Evolutionary conservation across 1,140 invertebrate genomes (phyloP).

Genomic region (Dryas iulia): DNA sequence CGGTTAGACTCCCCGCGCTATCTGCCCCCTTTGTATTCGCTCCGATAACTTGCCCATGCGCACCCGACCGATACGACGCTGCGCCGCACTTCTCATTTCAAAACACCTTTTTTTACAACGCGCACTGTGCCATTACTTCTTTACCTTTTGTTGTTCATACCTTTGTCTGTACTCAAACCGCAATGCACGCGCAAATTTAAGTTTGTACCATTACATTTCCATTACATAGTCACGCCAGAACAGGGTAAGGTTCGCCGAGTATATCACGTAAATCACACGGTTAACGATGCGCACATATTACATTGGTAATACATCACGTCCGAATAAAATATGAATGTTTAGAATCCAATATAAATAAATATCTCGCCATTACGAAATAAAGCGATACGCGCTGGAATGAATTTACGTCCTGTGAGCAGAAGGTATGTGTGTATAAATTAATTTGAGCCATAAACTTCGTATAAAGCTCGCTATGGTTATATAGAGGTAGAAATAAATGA

Average conservation of each 20-base stretch:
- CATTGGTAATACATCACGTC: constrained; percentile 52
- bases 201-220: constrained; percentile 29
- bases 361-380: constrained; percentile 32
- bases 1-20: constrained; percentile 77
- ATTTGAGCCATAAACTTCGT: constrained; percentile 47
- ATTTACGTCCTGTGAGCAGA: constrained; percentile 18
- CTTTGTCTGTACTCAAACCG: constrained; percentile 40
- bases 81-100: constrained; percentile 70
- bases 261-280: constrained; percentile 58
- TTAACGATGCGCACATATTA: constrained; percentile 69
- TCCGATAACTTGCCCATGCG: constrained; percentile 79
- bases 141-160: constrained; percentile 39
- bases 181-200: constrained; percentile 48
- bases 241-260: constrained; percentile 58
- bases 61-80: constrained; percentile 75
- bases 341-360: constrained; percentile 34
- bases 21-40: constrained; percentile 78
- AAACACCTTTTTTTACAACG: constrained; percentile 63
- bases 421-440: constrained; percentile 38
- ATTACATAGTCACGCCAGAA: constrained; percentile 43
- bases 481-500: constrained; percentile 63
- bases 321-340: constrained; percentile 42
- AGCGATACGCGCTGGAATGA: constrained; percentile 39
- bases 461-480: constrained; percentile 44
- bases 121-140: constrained; percentile 58